phyloP scores from a whole-genome alignment of 2,888 invertebrate species.

The Cantharis nigra region DNA sequence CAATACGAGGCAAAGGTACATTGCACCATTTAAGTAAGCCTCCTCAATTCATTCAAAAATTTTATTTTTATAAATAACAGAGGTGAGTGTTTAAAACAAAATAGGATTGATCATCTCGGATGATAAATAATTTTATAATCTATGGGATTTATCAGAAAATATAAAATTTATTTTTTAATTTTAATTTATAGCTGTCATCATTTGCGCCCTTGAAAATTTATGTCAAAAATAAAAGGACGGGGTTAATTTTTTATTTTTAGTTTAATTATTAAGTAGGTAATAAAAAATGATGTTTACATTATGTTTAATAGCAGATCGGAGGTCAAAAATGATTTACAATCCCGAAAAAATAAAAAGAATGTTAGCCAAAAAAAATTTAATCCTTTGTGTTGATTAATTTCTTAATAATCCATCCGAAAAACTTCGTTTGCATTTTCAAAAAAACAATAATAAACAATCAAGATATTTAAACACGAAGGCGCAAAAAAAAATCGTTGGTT shows the following conservation, averaged over 20 bases:
- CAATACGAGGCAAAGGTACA: neutral
- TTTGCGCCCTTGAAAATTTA: slow-evolving; percentile 5
- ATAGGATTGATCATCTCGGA: neutral
- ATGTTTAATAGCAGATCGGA: neutral
- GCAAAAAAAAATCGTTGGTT: neutral
- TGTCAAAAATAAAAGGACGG: slow-evolving; percentile 13
- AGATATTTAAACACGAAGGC: neutral
- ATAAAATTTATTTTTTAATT: neutral
- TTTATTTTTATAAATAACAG: neutral
- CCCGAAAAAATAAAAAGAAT: neutral
- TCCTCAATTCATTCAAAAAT: neutral
- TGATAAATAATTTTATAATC: neutral
- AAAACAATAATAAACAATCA: neutral
- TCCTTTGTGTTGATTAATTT: neutral
- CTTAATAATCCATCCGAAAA: no score
- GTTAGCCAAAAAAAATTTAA: neutral
- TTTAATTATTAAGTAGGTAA: neutral
- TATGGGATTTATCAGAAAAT: neutral
- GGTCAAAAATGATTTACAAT: neutral
- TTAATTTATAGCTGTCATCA: slow-evolving; percentile 2
- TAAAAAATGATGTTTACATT: neutral
- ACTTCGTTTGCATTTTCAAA: neutral
- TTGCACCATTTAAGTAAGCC: neutral
- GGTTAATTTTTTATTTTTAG: slow-evolving; percentile 2
- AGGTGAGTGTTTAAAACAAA: neutral